Conservation (phyloP, 2,113 vertebrate species). For the Cebidichthys violaceus region DNA sequence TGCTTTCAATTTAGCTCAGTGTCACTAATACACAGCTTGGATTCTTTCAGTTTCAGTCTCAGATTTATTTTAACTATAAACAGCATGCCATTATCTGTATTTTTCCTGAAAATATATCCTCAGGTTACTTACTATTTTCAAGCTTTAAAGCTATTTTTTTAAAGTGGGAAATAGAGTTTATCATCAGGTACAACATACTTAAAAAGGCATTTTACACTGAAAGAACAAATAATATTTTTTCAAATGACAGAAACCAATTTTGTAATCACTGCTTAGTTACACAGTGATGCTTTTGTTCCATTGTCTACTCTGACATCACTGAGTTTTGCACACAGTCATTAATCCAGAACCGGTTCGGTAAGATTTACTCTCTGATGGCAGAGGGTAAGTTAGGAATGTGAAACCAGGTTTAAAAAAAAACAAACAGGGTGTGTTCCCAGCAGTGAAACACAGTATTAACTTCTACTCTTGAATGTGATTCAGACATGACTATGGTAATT, state of each 20-base stretch:
- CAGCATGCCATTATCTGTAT: background rate
- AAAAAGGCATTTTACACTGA: background rate
- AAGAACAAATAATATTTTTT: background rate
- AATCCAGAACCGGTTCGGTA: conserved; percentile 16
- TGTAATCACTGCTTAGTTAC: background rate
- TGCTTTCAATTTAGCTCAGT: background rate
- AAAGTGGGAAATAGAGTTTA: background rate
- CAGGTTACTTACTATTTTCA: too few relatives aligned
- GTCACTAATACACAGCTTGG: background rate
- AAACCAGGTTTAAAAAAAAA: conserved; percentile 16
- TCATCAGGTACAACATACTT: background rate
- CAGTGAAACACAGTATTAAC: background rate
- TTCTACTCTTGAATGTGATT: background rate
- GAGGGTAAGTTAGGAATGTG: conserved; percentile 33
- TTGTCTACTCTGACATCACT: background rate
- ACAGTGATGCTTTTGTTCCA: background rate
- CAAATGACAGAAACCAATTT: conserved; percentile 1
- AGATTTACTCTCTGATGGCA: background rate
- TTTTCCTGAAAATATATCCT: background rate
- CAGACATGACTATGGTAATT: background rate
- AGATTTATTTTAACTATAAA: background rate
- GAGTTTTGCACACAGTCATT: background rate
- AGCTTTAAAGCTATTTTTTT: background rate
- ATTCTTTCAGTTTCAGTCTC: background rate
- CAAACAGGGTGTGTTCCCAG: conserved; percentile 44